Base-by-base conservation (phyloP, 2,888 invertebrate genomes). In the Sinopyrophorus schimmeli region DNA sequence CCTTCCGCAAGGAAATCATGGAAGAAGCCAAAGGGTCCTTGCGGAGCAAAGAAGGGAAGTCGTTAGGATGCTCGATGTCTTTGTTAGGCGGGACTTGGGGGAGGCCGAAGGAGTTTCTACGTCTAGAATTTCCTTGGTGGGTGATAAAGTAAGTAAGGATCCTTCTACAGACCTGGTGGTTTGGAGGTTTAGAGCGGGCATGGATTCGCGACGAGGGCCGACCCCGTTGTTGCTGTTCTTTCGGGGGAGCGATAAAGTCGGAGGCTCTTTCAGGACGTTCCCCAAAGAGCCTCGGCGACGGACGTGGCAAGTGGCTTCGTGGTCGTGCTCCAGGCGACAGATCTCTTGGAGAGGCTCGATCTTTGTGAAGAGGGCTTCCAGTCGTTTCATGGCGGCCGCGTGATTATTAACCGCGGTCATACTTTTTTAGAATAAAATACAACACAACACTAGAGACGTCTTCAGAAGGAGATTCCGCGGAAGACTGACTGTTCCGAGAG, bases 331-430 rank as follows among this genome's bases (percentile, higher is more conserved):
- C 16, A 80, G 70, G 53, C 76, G 73, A 16, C 76, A 69, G 32
- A 60, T 37, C 42, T 61, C 57, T 9, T 55, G 51, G 3, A 62
- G 59, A 7, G 58, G 14, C 17, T 82, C 83, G 61, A 85, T 67
- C 66, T 77, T 81, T 62, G 83, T 80, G 73, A 88, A 87, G 67
- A 88, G 80, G 28, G 84, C 83, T 68, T 87, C 87, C 64, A 88
- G 74, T 60, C 86, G 82, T 62, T 82, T 83, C 70, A 87, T 81
- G 21, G 86, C 84, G 52, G 80, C 77, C 46, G 80, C 81, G 63
- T 83, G 83, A 69, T 81, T 82, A 48, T 80, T 78, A 26, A 78
- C 15, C 3, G 38, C 15, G 5, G 17, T 48, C 48, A 48, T 42
- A n/a, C n/a, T n/a, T 15, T 15, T n/a, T n/a, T n/a, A n/a, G n/a